Evolutionary conservation across 2,113 vertebrate genomes (phyloP).

Genomic region (Myotis davidii): DNA sequence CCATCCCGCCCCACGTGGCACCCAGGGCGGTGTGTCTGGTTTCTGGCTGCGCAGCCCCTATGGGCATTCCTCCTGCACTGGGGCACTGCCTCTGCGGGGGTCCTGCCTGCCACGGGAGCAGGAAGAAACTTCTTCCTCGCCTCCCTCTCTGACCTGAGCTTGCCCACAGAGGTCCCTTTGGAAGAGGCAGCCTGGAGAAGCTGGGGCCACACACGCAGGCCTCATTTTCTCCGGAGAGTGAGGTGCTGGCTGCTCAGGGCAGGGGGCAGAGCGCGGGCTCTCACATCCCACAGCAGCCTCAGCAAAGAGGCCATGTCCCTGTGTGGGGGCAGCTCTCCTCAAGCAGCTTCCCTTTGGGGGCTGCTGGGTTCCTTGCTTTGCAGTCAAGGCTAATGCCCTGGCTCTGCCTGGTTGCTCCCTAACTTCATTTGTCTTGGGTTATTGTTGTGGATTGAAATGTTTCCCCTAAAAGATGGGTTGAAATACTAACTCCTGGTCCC

Average conservation of each 20-base stretch:
- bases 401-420: not conserved
- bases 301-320: not conserved
- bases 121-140: not conserved
- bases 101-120: not conserved
- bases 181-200: not conserved
- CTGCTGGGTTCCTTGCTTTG: not conserved
- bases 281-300: not conserved
- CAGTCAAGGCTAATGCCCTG: not conserved
- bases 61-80: not conserved
- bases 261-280: not conserved
- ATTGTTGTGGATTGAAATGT: not conserved
- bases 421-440: not conserved
- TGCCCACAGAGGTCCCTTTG: not conserved
- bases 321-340: not conserved
- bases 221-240: not conserved
- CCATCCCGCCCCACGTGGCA: not conserved
- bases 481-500: not conserved
- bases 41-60: not conserved
- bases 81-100: not conserved
- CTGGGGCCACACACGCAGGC: not conserved
- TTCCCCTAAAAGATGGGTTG: not conserved
- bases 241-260: not conserved
- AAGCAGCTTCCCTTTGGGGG: no score
- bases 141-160: not conserved
- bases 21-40: no score